Base-by-base conservation (phyloP, 1,140 invertebrate genomes). In the Drosophila equinoxialis region DNA sequence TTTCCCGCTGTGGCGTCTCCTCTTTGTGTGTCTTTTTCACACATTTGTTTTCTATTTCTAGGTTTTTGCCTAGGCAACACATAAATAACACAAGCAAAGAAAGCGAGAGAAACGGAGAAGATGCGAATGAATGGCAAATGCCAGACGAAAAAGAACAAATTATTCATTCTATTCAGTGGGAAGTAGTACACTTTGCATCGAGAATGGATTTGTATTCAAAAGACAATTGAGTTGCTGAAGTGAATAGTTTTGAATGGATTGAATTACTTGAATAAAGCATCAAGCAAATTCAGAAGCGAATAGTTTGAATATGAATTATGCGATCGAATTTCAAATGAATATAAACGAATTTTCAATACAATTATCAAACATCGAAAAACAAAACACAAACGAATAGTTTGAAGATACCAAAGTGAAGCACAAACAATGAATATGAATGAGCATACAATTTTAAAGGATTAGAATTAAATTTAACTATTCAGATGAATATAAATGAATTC, bases 41-140 rank as follows among this genome's bases (percentile, higher is more conserved):
- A 51, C 45, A 51, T 51, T 51, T 51, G 45, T 51, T 51, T 51
- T 51, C 45, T 48, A 48, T 14, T 48, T 20, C 45, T 48, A 17
- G 14, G 14, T 11, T 67, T 62, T 26, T 63, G 20, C 51, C 67
- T 48, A 67, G 61, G 37, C 79, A 65, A 55, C 64, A 65, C 81
- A 84, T 85, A 84, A 85, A 85, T 85, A 85, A 85, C 74, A 59
- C 5, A 45, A 13, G 4, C 45, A 13, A 20, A 23, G 3, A 51
- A 20, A 8, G 6, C 2, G 7, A 20, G 14, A 1, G 17, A 13
- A 1, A 4, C 20, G 10, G 7, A 14, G 13, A 39, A 37, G 3
- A 26, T 23, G 41, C 7, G 33, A 75, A 72, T 69, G 74, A n/a
- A 8, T 51, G 68, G 48, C 68, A 74, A 74, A 68, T 65, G 62